phyloP scores from a whole-genome alignment of 2,113 vertebrate genomes.

The Larimichthys crocea region DNA sequence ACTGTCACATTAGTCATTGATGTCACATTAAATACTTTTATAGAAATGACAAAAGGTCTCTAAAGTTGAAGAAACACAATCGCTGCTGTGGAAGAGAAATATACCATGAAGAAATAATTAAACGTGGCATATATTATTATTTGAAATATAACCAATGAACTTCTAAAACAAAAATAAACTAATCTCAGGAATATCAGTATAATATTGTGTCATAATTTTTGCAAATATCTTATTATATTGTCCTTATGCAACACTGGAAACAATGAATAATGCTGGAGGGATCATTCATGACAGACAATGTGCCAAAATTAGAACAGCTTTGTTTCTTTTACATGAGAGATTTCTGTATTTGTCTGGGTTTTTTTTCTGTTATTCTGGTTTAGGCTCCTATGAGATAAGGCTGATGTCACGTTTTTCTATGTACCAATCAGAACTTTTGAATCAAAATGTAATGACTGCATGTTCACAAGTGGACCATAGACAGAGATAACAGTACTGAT shows the following conservation, averaged over 20 bases:
- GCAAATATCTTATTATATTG: background rate
- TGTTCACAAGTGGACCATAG: background rate
- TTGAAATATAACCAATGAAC: background rate
- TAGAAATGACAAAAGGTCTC: too few relatives aligned
- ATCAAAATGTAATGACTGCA: background rate
- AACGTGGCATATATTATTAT: background rate
- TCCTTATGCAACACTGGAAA: background rate
- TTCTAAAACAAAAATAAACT: background rate
- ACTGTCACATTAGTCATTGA: background rate
- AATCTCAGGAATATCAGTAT: background rate
- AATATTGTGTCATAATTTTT: background rate
- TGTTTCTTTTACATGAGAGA: background rate
- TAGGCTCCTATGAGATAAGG: background rate
- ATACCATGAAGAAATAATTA: too few relatives aligned
- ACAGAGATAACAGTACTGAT: background rate
- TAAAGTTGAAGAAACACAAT: background rate
- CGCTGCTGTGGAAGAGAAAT: background rate
- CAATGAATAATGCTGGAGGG: background rate
- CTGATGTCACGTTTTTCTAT: background rate
- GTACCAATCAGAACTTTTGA: background rate
- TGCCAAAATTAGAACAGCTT: background rate
- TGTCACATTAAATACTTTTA: background rate
- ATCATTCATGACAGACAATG: background rate
- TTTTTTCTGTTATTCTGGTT: background rate
- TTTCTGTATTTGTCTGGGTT: background rate